Evolutionary conservation across 1,140 invertebrate species (phyloP).

Genomic region (Pogonognathellus flavescens): DNA sequence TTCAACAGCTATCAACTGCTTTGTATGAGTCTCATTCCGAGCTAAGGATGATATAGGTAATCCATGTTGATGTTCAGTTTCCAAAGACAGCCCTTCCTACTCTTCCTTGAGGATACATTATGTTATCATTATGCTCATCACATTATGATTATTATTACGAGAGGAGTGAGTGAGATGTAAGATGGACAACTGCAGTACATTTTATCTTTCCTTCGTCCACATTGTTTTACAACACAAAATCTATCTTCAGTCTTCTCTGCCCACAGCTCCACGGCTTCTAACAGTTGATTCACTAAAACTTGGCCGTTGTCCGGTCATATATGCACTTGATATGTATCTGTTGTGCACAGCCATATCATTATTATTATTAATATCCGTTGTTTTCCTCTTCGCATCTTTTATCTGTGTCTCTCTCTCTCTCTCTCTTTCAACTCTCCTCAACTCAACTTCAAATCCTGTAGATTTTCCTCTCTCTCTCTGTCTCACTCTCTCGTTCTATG

Average conservation of each 20-base stretch:
- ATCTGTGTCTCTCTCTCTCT: too few relatives aligned
- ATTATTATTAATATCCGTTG: too few relatives aligned
- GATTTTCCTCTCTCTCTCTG: neutral
- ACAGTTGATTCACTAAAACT: neutral
- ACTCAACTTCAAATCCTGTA: neutral
- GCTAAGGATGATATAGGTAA: conserved; percentile 18
- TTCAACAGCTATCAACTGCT: neutral
- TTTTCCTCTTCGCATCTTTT: too few relatives aligned
- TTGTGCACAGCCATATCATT: neutral
- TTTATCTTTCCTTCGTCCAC: neutral
- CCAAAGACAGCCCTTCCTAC: conserved; percentile 35
- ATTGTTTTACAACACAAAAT: neutral
- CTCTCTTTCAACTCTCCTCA: neutral
- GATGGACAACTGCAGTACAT: conserved; percentile 25
- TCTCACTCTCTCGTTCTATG: neutral
- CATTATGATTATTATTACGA: conserved; percentile 45
- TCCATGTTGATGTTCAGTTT: conserved; percentile 34
- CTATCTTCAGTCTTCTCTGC: conserved; percentile 5
- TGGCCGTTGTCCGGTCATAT: conserved; percentile 3
- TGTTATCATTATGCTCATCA: conserved; percentile 47
- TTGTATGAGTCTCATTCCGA: conserved; percentile 35
- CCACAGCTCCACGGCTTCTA: neutral
- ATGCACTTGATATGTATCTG: too few relatives aligned
- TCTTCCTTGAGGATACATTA: conserved; percentile 47
- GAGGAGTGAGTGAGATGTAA: conserved; percentile 44